phyloP scores from a whole-genome alignment of 2,888 invertebrate species.

The Mythimna lalbum region DNA sequence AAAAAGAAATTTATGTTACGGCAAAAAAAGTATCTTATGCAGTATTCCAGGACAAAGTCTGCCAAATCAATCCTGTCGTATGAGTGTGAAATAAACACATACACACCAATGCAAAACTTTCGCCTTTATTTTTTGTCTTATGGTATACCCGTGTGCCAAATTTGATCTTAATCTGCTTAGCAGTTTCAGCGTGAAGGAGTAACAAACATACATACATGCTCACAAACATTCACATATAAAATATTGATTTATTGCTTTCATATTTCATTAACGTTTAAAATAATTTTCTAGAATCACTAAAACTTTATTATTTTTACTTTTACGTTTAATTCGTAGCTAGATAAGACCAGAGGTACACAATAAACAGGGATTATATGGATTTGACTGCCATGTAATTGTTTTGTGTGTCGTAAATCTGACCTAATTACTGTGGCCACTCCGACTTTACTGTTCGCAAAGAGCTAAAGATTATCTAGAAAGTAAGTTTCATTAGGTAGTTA shows the following conservation, averaged over 20 bases:
- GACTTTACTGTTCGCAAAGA: conserved; percentile 7
- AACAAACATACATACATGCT: too few relatives aligned
- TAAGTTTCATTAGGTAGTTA: conserved; percentile 2
- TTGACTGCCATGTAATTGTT: conserved; percentile 5
- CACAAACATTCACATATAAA: too few relatives aligned
- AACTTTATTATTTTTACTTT: too few relatives aligned
- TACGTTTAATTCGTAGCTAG: neutral
- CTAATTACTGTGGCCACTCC: conserved; percentile 14
- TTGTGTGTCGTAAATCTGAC: conserved; percentile 31
- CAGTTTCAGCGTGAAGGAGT: neutral
- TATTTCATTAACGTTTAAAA: neutral
- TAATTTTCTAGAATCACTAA: neutral
- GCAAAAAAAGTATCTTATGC: too few relatives aligned
- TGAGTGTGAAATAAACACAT: too few relatives aligned
- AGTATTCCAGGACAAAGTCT: too few relatives aligned
- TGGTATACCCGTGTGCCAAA: too few relatives aligned
- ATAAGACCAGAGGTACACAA: neutral
- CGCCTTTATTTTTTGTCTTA: too few relatives aligned
- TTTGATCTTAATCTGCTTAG: too few relatives aligned
- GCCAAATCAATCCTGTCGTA: too few relatives aligned
- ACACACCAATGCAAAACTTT: too few relatives aligned
- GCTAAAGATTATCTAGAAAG: conserved; percentile 16
- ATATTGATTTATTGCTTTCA: neutral
- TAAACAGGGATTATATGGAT: conserved; percentile 33
- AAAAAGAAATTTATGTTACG: too few relatives aligned